Conservation (phyloP, 2,888 invertebrate genomes). For the Miltochrista miniata region DNA sequence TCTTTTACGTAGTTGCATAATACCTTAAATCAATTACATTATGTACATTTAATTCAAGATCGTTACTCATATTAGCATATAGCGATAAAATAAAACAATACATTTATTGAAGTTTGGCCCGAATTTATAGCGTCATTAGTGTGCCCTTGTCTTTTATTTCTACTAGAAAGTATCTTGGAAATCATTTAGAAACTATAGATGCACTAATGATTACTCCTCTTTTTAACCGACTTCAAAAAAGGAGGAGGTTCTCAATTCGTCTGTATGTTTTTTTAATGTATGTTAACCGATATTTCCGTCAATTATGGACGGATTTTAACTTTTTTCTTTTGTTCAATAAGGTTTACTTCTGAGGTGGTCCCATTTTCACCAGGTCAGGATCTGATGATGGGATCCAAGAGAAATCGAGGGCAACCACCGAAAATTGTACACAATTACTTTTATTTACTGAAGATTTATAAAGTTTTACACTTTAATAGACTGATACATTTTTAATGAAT, state of each 20-base stretch:
- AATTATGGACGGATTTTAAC: too few species aligned
- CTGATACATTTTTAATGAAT: too few species aligned
- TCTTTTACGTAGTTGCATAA: not conserved
- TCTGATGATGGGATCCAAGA: too few species aligned
- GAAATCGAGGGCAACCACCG: too few species aligned
- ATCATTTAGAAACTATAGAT: not conserved
- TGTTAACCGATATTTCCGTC: too few species aligned
- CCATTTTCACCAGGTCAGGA: too few species aligned
- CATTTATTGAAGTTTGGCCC: not conserved
- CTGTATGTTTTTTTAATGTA: too few species aligned
- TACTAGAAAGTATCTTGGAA: not conserved
- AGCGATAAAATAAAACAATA: constrained; percentile 5
- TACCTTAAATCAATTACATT: constrained; percentile 4
- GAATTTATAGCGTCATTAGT: not conserved
- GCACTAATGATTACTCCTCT: not conserved
- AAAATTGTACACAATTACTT: too few species aligned
- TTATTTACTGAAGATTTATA: not conserved
- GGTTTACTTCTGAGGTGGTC: too few species aligned
- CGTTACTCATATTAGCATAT: constrained; percentile 4
- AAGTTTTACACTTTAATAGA: not conserved
- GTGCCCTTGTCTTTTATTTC: not conserved
- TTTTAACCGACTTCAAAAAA: too few species aligned
- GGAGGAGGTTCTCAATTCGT: too few species aligned
- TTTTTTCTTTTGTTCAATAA: too few species aligned
- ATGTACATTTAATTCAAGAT: constrained; percentile 7